Conservation (phyloP, 2,888 invertebrate species). For the Cantharis rufa region DNA sequence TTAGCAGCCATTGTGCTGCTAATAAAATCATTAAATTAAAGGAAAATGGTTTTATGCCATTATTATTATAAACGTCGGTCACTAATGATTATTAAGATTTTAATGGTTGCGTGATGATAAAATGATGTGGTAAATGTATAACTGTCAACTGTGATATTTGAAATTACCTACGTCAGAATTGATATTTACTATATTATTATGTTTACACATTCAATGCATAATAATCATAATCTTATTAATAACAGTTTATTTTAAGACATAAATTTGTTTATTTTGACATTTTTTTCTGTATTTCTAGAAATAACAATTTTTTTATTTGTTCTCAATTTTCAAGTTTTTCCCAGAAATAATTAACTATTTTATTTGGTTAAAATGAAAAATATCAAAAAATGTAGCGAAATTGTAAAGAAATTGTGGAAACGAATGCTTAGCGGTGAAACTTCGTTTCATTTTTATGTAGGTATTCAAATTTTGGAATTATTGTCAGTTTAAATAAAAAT, state of each 20-base stretch:
- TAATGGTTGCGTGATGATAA: not conserved
- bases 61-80: not conserved
- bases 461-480: not conserved
- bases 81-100: not conserved
- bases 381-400: not conserved
- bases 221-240: not conserved
- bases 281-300: not conserved
- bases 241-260: not conserved
- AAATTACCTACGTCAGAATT: not conserved
- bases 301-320: not conserved
- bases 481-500: not conserved
- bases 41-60: not conserved
- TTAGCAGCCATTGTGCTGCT: not conserved
- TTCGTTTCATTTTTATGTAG: not conserved
- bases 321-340: no score
- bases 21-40: not conserved
- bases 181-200: not conserved
- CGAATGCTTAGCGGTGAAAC: not conserved
- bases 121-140: not conserved
- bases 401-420: not conserved
- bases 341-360: not conserved
- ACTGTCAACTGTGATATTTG: not conserved
- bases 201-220: not conserved
- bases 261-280: not conserved
- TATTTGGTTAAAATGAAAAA: not conserved